These are phyloP conservation scores for Merops nubicus DNA, from an alignment of 2,113 vertebrate species.

Conservation along the genomic window DNA sequence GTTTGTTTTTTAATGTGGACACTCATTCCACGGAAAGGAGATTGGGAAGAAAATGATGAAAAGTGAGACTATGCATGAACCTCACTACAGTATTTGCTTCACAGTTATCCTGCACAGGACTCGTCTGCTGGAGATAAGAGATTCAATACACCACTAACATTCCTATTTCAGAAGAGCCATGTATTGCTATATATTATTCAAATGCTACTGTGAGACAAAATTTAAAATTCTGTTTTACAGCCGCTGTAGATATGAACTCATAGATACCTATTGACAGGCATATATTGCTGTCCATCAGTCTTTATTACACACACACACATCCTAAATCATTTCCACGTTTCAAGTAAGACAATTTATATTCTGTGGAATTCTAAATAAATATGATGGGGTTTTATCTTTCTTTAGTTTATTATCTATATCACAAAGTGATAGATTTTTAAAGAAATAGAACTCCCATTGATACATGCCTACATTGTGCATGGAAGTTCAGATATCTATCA, in stretches of 20 bases:
- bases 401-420: not conserved
- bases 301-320: not conserved
- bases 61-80: not conserved
- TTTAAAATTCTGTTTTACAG: not conserved
- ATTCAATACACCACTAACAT: not conserved
- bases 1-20: not conserved
- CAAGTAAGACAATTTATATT: not conserved
- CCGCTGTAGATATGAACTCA: not conserved
- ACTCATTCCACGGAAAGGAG: not conserved
- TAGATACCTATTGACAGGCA: not conserved
- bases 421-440: not conserved
- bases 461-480: not conserved
- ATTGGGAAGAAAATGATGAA: not conserved
- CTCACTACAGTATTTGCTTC: not conserved
- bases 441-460: not conserved
- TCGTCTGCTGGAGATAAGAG: not conserved
- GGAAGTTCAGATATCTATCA: too few relatives aligned
- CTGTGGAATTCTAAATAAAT: not conserved
- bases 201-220: not conserved
- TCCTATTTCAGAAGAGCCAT: not conserved
- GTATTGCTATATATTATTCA: not conserved
- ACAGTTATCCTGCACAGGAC: not conserved
- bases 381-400: fast-evolving
- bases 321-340: not conserved
- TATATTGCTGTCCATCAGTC: not conserved